Evolutionary conservation across 2,113 vertebrate species (phyloP).

Genomic region (Ageneiosus marmoratus): DNA sequence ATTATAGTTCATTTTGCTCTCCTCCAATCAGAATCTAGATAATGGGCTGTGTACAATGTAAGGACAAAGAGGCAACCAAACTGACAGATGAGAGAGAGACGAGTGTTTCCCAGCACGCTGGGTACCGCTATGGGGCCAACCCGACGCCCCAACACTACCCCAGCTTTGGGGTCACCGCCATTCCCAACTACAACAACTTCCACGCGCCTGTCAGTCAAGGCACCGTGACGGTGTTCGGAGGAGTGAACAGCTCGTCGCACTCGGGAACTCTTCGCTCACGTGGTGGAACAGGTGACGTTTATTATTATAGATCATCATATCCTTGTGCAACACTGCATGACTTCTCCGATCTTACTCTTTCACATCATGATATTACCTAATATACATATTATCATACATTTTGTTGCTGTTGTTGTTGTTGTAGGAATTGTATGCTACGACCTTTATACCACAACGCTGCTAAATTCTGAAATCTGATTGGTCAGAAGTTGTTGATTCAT

Average conservation of each 20-base stretch:
- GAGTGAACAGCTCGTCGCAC: conserved; percentile 94
- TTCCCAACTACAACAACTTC: conserved; percentile 99
- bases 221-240: conserved; percentile 89
- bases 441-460: not conserved
- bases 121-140: conserved; percentile 97
- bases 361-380: not conserved
- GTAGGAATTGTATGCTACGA: not conserved
- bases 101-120: conserved; percentile 91
- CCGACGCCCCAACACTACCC: conserved; percentile 98
- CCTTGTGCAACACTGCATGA: not conserved
- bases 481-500: not conserved
- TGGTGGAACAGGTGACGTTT: conserved; percentile 86
- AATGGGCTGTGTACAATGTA: conserved; percentile 99
- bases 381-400: not conserved
- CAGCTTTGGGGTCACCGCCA: conserved; percentile 92
- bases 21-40: conserved; percentile 85
- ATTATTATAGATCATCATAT: not conserved
- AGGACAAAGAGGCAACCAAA: conserved; percentile 99
- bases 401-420: not conserved
- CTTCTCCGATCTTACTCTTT: not conserved
- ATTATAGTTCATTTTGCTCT: conserved; percentile 31
- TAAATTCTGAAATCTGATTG: not conserved
- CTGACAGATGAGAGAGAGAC: conserved; percentile 94
- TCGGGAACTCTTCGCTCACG: conserved; percentile 92
- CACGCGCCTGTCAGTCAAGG: conserved; percentile 87